Evolutionary conservation across 2,888 invertebrate species (phyloP).

Genomic region (Trilocha varians): DNA sequence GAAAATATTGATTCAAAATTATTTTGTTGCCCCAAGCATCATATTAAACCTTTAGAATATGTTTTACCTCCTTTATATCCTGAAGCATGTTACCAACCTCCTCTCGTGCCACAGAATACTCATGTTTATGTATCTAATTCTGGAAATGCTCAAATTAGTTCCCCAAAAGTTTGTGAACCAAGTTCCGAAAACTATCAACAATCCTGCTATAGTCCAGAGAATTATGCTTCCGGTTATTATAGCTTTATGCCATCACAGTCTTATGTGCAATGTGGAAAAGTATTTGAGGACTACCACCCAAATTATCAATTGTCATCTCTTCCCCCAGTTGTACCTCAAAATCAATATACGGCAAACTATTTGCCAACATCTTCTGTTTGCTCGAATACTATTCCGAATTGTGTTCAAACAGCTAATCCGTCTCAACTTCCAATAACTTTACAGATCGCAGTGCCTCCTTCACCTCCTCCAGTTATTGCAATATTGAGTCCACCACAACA

Average conservation of each 20-base stretch:
- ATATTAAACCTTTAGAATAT: background rate
- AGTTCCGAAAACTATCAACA: background rate
- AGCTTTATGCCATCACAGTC: background rate
- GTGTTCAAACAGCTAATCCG: background rate
- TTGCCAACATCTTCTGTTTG: background rate
- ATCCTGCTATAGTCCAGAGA: background rate
- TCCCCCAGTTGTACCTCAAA: conserved; percentile 2
- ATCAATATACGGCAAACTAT: conserved; percentile 1
- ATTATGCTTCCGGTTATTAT: background rate
- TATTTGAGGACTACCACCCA: background rate
- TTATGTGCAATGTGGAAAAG: background rate
- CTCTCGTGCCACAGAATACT: background rate
- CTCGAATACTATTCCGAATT: background rate
- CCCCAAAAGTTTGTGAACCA: background rate
- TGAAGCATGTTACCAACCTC: background rate
- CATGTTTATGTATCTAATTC: background rate
- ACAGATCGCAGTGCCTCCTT: conserved; percentile 32
- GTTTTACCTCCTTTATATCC: background rate
- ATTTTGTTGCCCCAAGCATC: background rate
- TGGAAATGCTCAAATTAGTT: background rate
- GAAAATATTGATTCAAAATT: background rate
- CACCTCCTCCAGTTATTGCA: conserved; percentile 27
- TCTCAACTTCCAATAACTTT: conserved; percentile 27
- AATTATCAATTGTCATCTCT: conserved; percentile 1
- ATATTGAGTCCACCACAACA: conserved; percentile 20